phyloP scores from a whole-genome alignment of 37 sponge, comb jelly and placozoan species.

The Corticium candelabrum region DNA sequence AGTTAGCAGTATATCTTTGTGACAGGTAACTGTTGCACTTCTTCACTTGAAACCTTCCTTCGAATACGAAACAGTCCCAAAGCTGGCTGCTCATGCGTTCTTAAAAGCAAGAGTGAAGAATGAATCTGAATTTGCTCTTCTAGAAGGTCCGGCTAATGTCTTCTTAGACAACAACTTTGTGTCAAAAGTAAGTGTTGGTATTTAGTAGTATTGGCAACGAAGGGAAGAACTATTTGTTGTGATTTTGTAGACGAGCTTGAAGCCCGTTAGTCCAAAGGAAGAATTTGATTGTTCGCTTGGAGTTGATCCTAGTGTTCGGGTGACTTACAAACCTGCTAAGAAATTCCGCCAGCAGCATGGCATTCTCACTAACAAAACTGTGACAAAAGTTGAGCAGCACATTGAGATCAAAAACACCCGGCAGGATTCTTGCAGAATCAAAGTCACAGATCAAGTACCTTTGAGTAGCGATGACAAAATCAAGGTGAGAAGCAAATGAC shows the following conservation, averaged over 20 bases:
- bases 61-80: slow-evolving; percentile 33
- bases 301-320: slow-evolving; percentile 42
- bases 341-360: slow-evolving; percentile 40
- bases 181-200: slow-evolving; percentile 36
- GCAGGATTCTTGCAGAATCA: slow-evolving; percentile 41
- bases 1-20: background rate
- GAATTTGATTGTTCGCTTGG: slow-evolving; percentile 38
- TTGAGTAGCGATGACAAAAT: slow-evolving; percentile 69
- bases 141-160: slow-evolving; percentile 50
- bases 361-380: slow-evolving; percentile 32
- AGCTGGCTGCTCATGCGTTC: slow-evolving; percentile 43
- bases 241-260: slow-evolving; percentile 20
- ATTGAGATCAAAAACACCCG: slow-evolving; percentile 66
- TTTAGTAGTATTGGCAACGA: too few relatives aligned
- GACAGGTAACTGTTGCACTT: slow-evolving; percentile 39
- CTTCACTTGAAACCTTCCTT: slow-evolving; percentile 26
- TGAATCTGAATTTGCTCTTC: slow-evolving; percentile 36
- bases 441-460: slow-evolving; percentile 69
- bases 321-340: slow-evolving; percentile 31
- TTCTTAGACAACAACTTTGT: slow-evolving; percentile 54
- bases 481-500: slow-evolving; percentile 36
- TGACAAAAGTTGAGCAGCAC: slow-evolving; percentile 29
- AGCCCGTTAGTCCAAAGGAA: slow-evolving; percentile 30
- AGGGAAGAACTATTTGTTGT: background rate
- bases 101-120: slow-evolving; percentile 40